A percentile compares a stretch with the other conserved stretches of the same genome.
Evolutionary conservation across 2,113 vertebrate genomes (phyloP).

Genomic region (Pteruthius melanotis): DNA sequence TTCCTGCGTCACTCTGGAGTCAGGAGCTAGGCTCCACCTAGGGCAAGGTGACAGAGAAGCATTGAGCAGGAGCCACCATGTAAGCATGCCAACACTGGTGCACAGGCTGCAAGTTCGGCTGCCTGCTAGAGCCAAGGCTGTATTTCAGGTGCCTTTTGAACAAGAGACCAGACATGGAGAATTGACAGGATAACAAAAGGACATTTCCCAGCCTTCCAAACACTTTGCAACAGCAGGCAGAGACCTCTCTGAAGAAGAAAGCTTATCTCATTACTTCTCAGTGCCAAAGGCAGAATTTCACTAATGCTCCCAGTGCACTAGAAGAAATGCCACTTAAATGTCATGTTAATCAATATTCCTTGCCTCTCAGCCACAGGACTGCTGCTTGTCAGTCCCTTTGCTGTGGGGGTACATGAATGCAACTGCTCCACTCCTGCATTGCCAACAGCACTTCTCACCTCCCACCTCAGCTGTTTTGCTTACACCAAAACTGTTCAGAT

Average conservation of each 20-base stretch:
- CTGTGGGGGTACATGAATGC: rapidly evolving
- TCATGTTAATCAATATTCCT: background rate
- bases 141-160: background rate
- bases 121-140: background rate
- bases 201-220: background rate
- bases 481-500: background rate
- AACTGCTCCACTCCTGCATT: background rate
- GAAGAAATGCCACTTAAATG: background rate
- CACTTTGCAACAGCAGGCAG: background rate
- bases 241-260: background rate
- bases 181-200: background rate
- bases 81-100: background rate
- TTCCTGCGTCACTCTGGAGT: background rate
- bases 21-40: background rate
- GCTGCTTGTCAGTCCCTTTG: background rate
- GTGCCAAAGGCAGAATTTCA: background rate
- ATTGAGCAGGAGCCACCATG: rapidly evolving
- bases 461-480: background rate
- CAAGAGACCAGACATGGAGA: background rate
- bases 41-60: background rate
- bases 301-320: background rate
- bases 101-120: background rate
- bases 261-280: background rate
- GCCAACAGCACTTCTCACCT: background rate
- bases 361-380: background rate